Evolutionary conservation across 2,888 invertebrate genomes (phyloP), one percentile per base, ranked within the genome.

Genomic region (Lasioglossum oenotherae): DNA sequence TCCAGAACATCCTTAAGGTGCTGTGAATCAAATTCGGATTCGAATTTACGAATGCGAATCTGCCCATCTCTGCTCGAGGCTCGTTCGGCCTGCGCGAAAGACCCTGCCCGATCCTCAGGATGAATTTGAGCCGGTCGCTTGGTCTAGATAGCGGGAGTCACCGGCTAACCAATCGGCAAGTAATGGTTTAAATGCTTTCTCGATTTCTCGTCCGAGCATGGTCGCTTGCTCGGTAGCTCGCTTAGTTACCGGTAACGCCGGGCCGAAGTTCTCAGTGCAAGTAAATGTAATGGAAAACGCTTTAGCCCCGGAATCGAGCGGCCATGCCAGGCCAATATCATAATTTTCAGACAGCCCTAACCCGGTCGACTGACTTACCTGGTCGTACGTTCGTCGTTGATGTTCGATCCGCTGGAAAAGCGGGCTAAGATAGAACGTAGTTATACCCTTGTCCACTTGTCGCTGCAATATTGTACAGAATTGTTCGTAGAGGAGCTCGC

Each of bases 161-260:
- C 76, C 73, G 74, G 74, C 76, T 73, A 82, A 86, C 83, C 87
- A 86, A 92, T 91, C 88, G 86, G 86, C 88, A 81, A 79, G 89
- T 93, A 93, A 93, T 93, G 89, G 64, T 90, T 85, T 92, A 89
- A 90, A 91, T 91, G 87, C 88, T 88, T 85, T 81, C 89, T 89
- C 89, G 92, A 92, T 88, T 92, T 88, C 85, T 83, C 88, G 84
- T 83, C 80, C 74, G 85, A 85, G 85, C 86, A 84, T 82, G 82
- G 82, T 57, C 85, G 81, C 74, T 83, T 31, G 27, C 31, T 16
- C 64, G 53, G 19, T 4, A 19, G 78, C 77, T 80, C 82, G 84
- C 83, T 80, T 83, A 86, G 86, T 78, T 88, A 85, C 82, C 81
- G 49, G 82, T 67, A 81, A 71, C 74, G 71, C 67, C 71, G 67